Percentiles rank a stretch among this genome's conserved stretches.
Evolutionary conservation across 2,113 vertebrate species (phyloP).

Genomic region (Scatophagus argus): DNA sequence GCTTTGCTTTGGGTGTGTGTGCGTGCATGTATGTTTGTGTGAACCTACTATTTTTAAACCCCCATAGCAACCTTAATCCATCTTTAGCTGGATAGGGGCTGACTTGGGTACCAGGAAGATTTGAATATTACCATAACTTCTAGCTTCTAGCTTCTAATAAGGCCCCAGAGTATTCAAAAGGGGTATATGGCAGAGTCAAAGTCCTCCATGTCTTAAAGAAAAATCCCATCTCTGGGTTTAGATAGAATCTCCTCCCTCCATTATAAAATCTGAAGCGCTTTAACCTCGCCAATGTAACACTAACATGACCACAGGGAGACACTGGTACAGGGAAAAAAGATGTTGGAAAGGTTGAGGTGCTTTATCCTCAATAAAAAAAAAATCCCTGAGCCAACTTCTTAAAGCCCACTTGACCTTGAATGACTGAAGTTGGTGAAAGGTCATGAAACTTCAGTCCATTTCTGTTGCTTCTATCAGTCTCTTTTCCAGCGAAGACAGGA

Average conservation of each 20-base stretch:
- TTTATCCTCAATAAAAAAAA: constrained; percentile 21
- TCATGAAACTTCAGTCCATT: constrained; percentile 3
- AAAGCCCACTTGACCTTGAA: constrained; percentile 54
- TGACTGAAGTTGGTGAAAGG: constrained; percentile 39
- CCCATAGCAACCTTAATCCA: constrained; percentile 75
- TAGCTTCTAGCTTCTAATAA: constrained; percentile 77
- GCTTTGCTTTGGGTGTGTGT: constrained; percentile 45
- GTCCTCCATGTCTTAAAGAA: constrained; percentile 35
- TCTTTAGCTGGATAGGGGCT: constrained; percentile 71
- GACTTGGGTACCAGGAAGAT: constrained; percentile 62
- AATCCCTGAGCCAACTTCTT: neutral
- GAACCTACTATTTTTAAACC: constrained; percentile 80
- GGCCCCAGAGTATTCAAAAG: constrained; percentile 72
- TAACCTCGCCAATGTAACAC: constrained; percentile 3
- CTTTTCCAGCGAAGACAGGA: neutral
- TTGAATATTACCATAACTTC: constrained; percentile 78
- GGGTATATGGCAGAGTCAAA: constrained; percentile 32
- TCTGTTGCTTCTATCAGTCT: neutral
- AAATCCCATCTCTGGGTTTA: constrained; percentile 36
- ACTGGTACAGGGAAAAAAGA: neutral
- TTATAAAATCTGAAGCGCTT: constrained; percentile 45
- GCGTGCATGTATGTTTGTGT: constrained; percentile 7
- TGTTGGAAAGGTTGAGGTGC: constrained; percentile 8
- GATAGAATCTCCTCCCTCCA: constrained; percentile 2
- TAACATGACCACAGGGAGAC: constrained; percentile 15